Percentiles rank a stretch among this genome's conserved stretches.
These are phyloP conservation scores for Xenentodon cancila DNA, from an alignment of 2,797 vertebrate genomes.

Conservation along the genomic window DNA sequence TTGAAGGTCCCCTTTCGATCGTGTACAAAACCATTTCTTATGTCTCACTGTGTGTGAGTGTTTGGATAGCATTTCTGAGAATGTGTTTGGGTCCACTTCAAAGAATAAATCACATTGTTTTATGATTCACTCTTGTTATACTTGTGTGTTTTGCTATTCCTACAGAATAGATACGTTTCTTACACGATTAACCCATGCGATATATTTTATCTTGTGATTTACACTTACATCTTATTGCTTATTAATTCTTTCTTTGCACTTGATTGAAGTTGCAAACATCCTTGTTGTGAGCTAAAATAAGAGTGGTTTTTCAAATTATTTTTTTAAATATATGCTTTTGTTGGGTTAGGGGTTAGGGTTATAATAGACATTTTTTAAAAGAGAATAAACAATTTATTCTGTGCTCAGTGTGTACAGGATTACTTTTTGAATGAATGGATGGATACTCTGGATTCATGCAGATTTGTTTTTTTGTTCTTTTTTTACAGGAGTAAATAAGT, in stretches of 20 bases:
- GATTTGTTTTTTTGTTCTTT: no score
- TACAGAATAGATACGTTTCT: background rate
- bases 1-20: constrained; percentile 58
- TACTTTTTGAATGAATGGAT: no score
- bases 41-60: constrained; percentile 43
- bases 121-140: constrained; percentile 12
- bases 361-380: background rate
- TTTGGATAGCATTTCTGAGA: constrained; percentile 43
- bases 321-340: background rate
- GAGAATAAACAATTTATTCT: background rate
- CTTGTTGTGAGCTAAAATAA: background rate
- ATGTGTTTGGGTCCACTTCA: constrained; percentile 29
- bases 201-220: background rate
- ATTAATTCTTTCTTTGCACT: background rate
- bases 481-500: constrained; percentile 4
- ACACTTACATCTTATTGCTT: background rate
- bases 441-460: background rate
- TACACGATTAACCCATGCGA: no score
- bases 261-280: background rate
- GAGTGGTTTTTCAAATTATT: background rate
- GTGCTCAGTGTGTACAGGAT: background rate
- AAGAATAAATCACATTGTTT: constrained; percentile 21
- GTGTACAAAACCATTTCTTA: constrained; percentile 49
- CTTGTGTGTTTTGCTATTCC: constrained; percentile 10
- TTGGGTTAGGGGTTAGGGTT: no score